Evolutionary conservation across 1,140 invertebrate species (phyloP).

Genomic region (Ridgeia piscesae): DNA sequence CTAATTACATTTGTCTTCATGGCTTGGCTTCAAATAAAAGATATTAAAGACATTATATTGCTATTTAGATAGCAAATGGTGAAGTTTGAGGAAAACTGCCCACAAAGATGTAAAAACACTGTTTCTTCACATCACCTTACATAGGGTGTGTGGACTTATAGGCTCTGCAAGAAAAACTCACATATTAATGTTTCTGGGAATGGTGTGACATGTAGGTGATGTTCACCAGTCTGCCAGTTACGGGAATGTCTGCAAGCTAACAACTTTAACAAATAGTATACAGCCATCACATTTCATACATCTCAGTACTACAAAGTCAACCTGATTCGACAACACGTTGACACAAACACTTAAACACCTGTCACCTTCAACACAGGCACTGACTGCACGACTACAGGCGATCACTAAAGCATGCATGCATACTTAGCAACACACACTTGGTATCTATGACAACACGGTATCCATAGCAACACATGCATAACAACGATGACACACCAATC

Average conservation of each 20-base stretch:
- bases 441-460: background rate
- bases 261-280: background rate
- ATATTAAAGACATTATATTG: no score
- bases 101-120: no score
- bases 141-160: no score
- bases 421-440: background rate
- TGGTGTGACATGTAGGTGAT: background rate
- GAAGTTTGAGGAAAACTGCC: no score
- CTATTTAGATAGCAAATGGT: no score
- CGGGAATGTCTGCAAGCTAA: no score
- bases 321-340: no score
- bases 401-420: background rate
- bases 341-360: background rate
- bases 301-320: background rate
- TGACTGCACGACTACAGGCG: background rate
- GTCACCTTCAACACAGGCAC: background rate
- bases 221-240: no score
- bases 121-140: no score
- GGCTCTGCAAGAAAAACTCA: background rate
- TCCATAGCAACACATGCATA: background rate
- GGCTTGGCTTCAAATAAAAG: no score
- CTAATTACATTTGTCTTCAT: no score
- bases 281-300: background rate
- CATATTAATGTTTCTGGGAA: background rate
- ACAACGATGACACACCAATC: background rate